These are phyloP conservation scores for Tetrapedia diversipes DNA, from an alignment of 2,888 invertebrate genomes.

Conservation along the genomic window DNA sequence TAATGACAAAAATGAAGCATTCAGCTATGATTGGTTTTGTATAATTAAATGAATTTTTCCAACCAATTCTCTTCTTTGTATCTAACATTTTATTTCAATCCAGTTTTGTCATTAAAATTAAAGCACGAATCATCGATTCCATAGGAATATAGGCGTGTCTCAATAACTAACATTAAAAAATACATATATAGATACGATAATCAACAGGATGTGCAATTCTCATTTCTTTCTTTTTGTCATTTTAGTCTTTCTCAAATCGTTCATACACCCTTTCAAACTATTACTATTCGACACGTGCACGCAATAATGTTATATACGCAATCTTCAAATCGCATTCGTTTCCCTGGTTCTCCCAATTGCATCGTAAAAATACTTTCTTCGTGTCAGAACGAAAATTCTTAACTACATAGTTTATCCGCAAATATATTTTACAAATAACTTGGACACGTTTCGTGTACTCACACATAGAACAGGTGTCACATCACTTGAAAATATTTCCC, in stretches of 20 bases:
- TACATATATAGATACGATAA: constrained; percentile 30
- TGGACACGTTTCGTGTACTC: not conserved
- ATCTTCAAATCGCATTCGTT: constrained; percentile 4
- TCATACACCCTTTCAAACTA: constrained; percentile 19
- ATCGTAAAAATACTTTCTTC: constrained; percentile 36
- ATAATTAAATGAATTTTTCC: not conserved
- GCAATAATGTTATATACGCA: not conserved
- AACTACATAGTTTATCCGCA: not conserved
- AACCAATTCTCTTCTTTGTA: not conserved
- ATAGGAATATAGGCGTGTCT: constrained; percentile 23
- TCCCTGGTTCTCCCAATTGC: not conserved
- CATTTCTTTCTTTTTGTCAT: not conserved
- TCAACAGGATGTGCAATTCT: constrained; percentile 27
- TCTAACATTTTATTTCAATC: not conserved
- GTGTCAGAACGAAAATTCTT: not conserved
- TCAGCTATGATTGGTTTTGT: not conserved
- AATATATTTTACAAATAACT: not conserved
- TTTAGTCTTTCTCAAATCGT: not conserved
- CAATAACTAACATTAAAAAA: constrained; percentile 30
- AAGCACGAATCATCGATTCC: constrained; percentile 31
- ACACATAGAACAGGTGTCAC: constrained; percentile 4
- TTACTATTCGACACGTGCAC: constrained; percentile 12
- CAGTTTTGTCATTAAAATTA: constrained; percentile 33
- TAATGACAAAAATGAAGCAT: constrained; percentile 18
- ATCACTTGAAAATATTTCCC: constrained; percentile 1